Conservation (phyloP, 1,140 invertebrate genomes). For the Drosophila grimshawi region DNA sequence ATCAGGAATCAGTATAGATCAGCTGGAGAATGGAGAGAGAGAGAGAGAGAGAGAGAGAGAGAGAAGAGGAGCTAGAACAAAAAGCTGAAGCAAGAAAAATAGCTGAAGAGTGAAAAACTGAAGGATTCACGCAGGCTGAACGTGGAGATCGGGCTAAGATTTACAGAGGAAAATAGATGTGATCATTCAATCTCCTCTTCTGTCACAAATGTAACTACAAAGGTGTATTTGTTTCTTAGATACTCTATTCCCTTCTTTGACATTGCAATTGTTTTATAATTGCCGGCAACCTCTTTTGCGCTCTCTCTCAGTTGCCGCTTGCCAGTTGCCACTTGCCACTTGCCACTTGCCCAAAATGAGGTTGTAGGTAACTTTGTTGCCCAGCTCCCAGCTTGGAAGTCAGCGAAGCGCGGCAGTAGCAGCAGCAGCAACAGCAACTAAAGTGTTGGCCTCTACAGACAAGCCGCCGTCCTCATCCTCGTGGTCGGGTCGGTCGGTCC, state of each 20-base stretch:
- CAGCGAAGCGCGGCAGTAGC: constrained; percentile 54
- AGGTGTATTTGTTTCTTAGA: neutral
- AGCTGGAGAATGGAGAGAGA: too few species aligned
- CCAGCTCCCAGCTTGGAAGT: constrained; percentile 26
- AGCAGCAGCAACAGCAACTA: constrained; percentile 31
- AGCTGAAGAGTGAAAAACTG: too few species aligned
- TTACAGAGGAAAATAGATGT: too few species aligned
- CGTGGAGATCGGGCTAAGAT: too few species aligned
- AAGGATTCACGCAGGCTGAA: too few species aligned
- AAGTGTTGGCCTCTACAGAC: constrained; percentile 40
- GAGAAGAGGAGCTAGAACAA: too few species aligned
- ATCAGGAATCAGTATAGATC: too few species aligned
- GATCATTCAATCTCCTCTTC: too few species aligned
- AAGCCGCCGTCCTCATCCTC: constrained; percentile 22
- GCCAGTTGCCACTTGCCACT: constrained; percentile 17
- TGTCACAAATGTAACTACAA: neutral
- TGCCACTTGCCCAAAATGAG: constrained; percentile 44
- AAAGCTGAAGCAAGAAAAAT: too few species aligned
- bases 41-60: too few species aligned
- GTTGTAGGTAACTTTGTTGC: constrained; percentile 43
- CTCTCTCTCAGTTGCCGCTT: constrained; percentile 6
- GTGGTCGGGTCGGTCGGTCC: constrained; percentile 14
- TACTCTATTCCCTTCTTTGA: constrained; percentile 5
- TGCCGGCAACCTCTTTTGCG: constrained; percentile 28
- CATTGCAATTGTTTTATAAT: constrained; percentile 40